Percentiles rank a stretch among this genome's conserved stretches.
These are phyloP conservation scores for Ochropleura plecta DNA, from an alignment of 2,888 invertebrate species.

Conservation along the genomic window DNA sequence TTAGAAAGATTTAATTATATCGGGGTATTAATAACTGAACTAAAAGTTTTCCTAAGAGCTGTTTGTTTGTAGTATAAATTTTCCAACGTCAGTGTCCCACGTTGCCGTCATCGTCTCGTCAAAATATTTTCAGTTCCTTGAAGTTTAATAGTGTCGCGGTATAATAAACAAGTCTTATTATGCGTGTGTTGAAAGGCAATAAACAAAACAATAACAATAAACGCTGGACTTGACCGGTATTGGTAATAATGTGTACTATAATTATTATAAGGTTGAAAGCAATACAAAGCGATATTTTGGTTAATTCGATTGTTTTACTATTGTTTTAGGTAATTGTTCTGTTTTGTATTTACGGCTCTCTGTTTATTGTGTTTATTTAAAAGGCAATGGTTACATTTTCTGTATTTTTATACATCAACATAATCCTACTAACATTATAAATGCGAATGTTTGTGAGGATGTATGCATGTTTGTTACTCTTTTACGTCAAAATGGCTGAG, in stretches of 20 bases:
- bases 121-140: constrained; percentile 69
- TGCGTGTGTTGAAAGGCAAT: constrained; percentile 23
- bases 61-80: constrained; percentile 76
- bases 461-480: too few relatives aligned
- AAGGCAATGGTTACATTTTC: constrained; percentile 20
- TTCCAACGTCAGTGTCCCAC: constrained; percentile 58
- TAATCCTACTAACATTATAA: too few relatives aligned
- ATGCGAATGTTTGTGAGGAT: too few relatives aligned
- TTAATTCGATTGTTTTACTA: constrained; percentile 13
- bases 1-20: constrained; percentile 43
- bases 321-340: constrained; percentile 28
- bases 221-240: constrained; percentile 38
- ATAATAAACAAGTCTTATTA: constrained; percentile 45
- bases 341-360: constrained; percentile 18
- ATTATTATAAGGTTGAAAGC: constrained; percentile 25
- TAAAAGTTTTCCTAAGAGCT: constrained; percentile 72
- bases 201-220: too few relatives aligned
- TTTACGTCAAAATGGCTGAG: too few relatives aligned
- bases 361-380: constrained; percentile 23
- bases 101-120: constrained; percentile 50
- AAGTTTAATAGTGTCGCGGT: constrained; percentile 55
- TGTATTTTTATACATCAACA: neutral
- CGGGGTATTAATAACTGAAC: constrained; percentile 61
- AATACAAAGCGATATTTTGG: constrained; percentile 37
- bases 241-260: constrained; percentile 34